Conservation (phyloP, 1,140 invertebrate species). For the Condylostylus longicornis region DNA sequence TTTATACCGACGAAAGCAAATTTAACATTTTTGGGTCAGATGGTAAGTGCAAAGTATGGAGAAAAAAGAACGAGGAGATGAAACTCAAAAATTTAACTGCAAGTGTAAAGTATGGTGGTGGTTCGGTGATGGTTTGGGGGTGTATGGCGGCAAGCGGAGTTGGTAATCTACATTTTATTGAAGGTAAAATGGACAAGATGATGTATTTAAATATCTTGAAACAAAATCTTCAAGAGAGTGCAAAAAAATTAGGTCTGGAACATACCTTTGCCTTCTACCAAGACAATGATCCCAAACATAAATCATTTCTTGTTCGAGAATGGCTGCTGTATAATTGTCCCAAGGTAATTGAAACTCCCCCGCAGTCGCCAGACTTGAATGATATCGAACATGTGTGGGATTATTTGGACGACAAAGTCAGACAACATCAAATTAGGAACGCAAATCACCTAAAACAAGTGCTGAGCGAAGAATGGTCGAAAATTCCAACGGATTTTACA, state of each 20-base stretch:
- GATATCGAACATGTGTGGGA: slow-evolving; percentile 5
- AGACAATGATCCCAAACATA: slow-evolving; percentile 9
- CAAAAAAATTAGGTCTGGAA: slow-evolving; percentile 10
- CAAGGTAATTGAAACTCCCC: slow-evolving; percentile 5
- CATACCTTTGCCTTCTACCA: slow-evolving; percentile 9
- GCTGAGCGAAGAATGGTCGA: too few relatives aligned
- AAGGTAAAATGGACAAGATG: slow-evolving; percentile 18
- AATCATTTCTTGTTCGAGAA: slow-evolving; percentile 3
- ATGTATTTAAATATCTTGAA: slow-evolving; percentile 11
- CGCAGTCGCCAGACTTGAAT: slow-evolving; percentile 8
- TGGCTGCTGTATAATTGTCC: slow-evolving; percentile 9
- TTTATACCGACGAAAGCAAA: slow-evolving; percentile 8
- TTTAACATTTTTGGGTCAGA: slow-evolving; percentile 8
- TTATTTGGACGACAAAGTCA: too few relatives aligned
- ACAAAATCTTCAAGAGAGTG: slow-evolving; percentile 1
- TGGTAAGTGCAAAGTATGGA: slow-evolving; percentile 7
- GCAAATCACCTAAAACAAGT: too few relatives aligned
- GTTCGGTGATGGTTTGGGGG: slow-evolving; percentile 23
- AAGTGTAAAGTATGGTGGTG: slow-evolving; percentile 10
- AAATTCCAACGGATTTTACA: too few relatives aligned
- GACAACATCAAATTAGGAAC: too few relatives aligned
- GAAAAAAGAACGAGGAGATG: slow-evolving; percentile 2
- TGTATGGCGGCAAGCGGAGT: slow-evolving; percentile 17
- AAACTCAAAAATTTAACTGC: slow-evolving; percentile 6
- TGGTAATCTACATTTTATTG: slow-evolving; percentile 18